Evolutionary conservation across 2,113 vertebrate species (phyloP).

Genomic region (Ammospiza caudacuta): DNA sequence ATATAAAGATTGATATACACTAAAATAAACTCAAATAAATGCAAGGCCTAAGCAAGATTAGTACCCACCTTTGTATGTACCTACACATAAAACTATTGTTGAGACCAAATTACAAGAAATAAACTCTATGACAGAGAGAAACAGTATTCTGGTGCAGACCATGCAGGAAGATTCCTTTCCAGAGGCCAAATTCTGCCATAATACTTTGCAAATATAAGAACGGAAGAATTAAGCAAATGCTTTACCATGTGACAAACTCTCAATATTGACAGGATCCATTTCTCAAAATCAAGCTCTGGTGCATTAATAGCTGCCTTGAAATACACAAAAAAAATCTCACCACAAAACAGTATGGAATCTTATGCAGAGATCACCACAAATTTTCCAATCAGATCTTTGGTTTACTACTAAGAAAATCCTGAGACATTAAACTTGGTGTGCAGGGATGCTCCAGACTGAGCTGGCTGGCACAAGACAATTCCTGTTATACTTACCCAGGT

Average conservation of each 20-base stretch:
- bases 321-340: background rate
- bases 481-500: background rate
- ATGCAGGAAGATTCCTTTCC: background rate
- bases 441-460: background rate
- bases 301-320: background rate
- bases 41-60: background rate
- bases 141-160: background rate
- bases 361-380: background rate
- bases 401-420: background rate
- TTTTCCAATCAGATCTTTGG: background rate
- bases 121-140: background rate
- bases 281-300: background rate
- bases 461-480: background rate
- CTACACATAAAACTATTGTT: background rate
- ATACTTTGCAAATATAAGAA: background rate
- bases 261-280: background rate
- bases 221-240: background rate
- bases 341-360: background rate
- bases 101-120: background rate
- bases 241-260: background rate
- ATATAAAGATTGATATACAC: background rate
- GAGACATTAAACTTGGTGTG: background rate
- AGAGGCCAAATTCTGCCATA: background rate
- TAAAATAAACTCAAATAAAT: background rate
- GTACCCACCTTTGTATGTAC: background rate